Conservation (phyloP, 2,113 vertebrate species). For the Chaetura pelagica region DNA sequence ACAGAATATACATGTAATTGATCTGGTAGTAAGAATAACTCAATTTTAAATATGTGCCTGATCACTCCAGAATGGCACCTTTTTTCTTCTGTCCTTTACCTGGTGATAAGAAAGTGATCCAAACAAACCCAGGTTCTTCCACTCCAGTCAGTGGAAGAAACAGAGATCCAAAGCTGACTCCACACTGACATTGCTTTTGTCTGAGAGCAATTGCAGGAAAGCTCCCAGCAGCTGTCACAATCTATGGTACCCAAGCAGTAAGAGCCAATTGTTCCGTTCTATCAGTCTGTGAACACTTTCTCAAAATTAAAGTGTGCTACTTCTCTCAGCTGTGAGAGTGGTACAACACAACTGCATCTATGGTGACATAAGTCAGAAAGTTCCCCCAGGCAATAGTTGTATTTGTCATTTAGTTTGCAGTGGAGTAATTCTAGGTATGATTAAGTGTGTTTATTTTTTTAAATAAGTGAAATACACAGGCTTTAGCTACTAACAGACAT, state of each 20-base stretch:
- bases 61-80: neutral
- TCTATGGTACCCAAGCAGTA: neutral
- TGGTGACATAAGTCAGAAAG: neutral
- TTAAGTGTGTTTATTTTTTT: slow-evolving; percentile 53
- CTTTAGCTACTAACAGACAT: slow-evolving; percentile 17
- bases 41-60: neutral
- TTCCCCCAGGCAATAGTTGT: neutral
- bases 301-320: neutral
- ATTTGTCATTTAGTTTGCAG: slow-evolving; percentile 51
- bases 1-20: neutral
- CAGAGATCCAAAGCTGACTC: neutral
- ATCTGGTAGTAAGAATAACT: neutral
- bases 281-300: neutral
- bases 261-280: neutral
- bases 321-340: neutral
- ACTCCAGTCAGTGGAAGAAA: neutral
- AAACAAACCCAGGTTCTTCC: neutral
- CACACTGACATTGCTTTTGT: neutral
- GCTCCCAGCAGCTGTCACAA: neutral
- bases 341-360: neutral
- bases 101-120: neutral
- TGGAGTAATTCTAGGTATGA: slow-evolving; percentile 29
- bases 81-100: neutral
- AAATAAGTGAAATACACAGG: slow-evolving; percentile 61
- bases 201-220: neutral